These are phyloP conservation scores for Polyodon spathula DNA, from an alignment of 2,113 vertebrate species.

Conservation along the genomic window DNA sequence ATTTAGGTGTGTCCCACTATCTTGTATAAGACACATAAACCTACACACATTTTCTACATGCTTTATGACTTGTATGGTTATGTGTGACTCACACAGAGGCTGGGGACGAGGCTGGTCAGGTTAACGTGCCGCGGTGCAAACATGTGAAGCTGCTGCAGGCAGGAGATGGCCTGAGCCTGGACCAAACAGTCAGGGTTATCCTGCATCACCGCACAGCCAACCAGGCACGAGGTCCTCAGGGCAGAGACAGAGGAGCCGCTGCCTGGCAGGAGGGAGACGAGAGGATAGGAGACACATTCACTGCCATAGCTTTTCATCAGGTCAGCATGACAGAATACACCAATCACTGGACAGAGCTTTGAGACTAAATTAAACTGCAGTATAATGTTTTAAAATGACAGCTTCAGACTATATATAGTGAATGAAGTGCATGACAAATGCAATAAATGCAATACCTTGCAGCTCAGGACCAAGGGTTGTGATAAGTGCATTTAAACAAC, in stretches of 20 bases:
- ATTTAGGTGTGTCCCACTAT: too few relatives aligned
- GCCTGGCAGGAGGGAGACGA: constrained; percentile 55
- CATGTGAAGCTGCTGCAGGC: constrained; percentile 94
- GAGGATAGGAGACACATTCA: constrained; percentile 39
- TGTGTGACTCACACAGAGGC: constrained; percentile 76
- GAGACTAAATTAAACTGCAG: too few relatives aligned
- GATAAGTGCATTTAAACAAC: constrained; percentile 66
- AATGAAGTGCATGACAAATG: too few relatives aligned
- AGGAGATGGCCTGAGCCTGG: constrained; percentile 77
- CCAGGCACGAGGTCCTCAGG: constrained; percentile 68
- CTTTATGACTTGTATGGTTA: too few relatives aligned
- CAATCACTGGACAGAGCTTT: too few relatives aligned
- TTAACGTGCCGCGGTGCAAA: constrained; percentile 81
- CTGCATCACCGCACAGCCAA: constrained; percentile 81
- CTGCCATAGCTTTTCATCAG: constrained; percentile 26
- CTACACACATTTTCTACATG: too few relatives aligned
- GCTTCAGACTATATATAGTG: too few relatives aligned
- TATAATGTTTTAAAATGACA: too few relatives aligned
- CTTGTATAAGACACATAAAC: too few relatives aligned
- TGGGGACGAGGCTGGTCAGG: constrained; percentile 71
- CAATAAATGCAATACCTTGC: constrained; percentile 47
- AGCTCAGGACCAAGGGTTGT: constrained; percentile 64
- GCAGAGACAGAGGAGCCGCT: constrained; percentile 47
- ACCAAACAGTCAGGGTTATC: constrained; percentile 74
- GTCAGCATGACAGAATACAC: too few relatives aligned